Evolutionary conservation across 2,888 invertebrate species (phyloP), one percentile per base, ranked within the genome.

Genomic region (Rutpela maculata): DNA sequence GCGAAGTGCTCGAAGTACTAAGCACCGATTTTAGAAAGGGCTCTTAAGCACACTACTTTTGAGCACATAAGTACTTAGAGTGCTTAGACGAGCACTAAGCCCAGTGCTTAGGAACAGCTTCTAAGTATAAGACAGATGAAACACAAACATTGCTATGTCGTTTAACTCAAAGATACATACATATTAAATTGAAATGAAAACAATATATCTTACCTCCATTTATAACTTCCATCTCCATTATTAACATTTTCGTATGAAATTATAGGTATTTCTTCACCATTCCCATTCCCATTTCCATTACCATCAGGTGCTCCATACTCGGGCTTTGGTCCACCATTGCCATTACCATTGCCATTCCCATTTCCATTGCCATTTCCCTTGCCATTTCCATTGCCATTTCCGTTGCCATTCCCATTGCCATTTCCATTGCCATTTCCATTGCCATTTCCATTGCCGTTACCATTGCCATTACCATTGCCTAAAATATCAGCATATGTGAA

Each of bases 141-240:
- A n/a, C n/a, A n/a, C n/a, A n/a, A n/a, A n/a, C n/a, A n/a, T n/a
- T n/a, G n/a, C n/a, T n/a, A n/a, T n/a, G n/a, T n/a, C n/a, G n/a
- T n/a, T n/a, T n/a, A n/a, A n/a, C n/a, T n/a, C n/a, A n/a, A n/a
- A n/a, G n/a, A n/a, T n/a, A n/a, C n/a, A n/a, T n/a, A n/a, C n/a
- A n/a, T n/a, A n/a, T n/a, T n/a, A n/a, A 55, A 17, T 1, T 26
- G 56, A 68, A 68, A 67, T 55, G 7, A 43, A 43, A 55, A 55
- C 6, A 67, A 55, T 26, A 43, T 38, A 38, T 22, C 78, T 82
- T 85, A 90, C 89, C 89, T 90, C 85, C 90, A 92, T 82, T 90
- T 91, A 84, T 92, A 93, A 79, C 91, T 92, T 66, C 92, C 92
- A 86, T 92, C 92, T 9, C 92, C 92, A 78, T 92, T 91, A 83